Evolutionary conservation across 2,888 invertebrate genomes (phyloP).

Genomic region (Epinotia brunnichana): DNA sequence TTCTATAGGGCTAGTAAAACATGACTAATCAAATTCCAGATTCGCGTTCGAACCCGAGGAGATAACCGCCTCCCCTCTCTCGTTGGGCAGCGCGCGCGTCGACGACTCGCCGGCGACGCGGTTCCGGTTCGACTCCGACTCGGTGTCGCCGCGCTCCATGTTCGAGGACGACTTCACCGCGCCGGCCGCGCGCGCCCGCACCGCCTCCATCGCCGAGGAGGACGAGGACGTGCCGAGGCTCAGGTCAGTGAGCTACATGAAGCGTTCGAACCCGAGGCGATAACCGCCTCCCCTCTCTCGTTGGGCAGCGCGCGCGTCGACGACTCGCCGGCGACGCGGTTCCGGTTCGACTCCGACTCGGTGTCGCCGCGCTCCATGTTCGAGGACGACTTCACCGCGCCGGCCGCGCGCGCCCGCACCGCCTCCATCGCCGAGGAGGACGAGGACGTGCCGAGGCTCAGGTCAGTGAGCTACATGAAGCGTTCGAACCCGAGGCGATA

Average conservation of each 20-base stretch:
- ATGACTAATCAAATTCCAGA: slow-evolving; percentile 50
- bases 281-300: slow-evolving; percentile 69
- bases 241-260: slow-evolving; percentile 25
- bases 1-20: too few relatives aligned
- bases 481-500: slow-evolving; percentile 71
- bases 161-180: slow-evolving; percentile 89
- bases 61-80: slow-evolving; percentile 67
- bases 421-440: slow-evolving; percentile 80
- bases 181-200: slow-evolving; percentile 50
- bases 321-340: slow-evolving; percentile 58
- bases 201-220: slow-evolving; percentile 59
- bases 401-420: slow-evolving; percentile 61
- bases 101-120: slow-evolving; percentile 68
- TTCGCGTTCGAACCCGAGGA: slow-evolving; percentile 76
- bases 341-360: slow-evolving; percentile 77
- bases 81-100: slow-evolving; percentile 66
- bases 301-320: slow-evolving; percentile 66
- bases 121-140: slow-evolving; percentile 78
- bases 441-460: slow-evolving; percentile 71
- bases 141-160: slow-evolving; percentile 74
- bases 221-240: slow-evolving; percentile 75
- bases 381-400: slow-evolving; percentile 87
- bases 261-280: slow-evolving; percentile 71
- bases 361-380: slow-evolving; percentile 81
- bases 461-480: slow-evolving; percentile 38